Conservation (phyloP, 2,888 invertebrate genomes). For the Amblyjoppa proteus region DNA sequence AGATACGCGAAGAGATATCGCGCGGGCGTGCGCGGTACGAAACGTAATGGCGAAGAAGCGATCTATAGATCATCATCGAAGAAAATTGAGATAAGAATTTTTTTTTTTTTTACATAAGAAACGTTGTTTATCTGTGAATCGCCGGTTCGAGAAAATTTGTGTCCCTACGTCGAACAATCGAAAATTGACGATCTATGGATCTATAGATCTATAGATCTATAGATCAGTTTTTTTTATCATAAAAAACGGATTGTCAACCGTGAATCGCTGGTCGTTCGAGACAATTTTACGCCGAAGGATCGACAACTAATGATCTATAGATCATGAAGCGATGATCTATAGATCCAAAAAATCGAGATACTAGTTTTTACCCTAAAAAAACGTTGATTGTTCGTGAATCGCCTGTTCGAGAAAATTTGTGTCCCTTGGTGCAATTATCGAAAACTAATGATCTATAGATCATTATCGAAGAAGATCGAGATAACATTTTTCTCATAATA, state of each 20-base stretch:
- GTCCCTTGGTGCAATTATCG: not conserved
- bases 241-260: too few species aligned
- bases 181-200: too few species aligned
- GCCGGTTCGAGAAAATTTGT: not conserved
- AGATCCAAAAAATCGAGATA: too few species aligned
- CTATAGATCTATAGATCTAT: too few species aligned
- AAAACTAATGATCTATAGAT: not conserved
- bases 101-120: not conserved
- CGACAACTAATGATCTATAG: too few species aligned
- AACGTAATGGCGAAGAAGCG: slow-evolving; percentile 9
- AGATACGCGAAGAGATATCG: not conserved
- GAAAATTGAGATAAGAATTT: not conserved
- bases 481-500: too few species aligned
- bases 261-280: not conserved
- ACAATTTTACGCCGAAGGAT: too few species aligned
- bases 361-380: not conserved
- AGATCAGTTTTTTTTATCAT: too few species aligned
- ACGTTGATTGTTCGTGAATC: not conserved
- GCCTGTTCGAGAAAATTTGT: not conserved
- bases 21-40: not conserved
- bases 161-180: too few species aligned
- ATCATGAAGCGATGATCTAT: too few species aligned
- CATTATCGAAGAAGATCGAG: not conserved
- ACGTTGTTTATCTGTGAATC: not conserved
- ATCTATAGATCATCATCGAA: not conserved